phyloP scores from a whole-genome alignment of 2,888 invertebrate species.

The Lacanobia wlatinum region DNA sequence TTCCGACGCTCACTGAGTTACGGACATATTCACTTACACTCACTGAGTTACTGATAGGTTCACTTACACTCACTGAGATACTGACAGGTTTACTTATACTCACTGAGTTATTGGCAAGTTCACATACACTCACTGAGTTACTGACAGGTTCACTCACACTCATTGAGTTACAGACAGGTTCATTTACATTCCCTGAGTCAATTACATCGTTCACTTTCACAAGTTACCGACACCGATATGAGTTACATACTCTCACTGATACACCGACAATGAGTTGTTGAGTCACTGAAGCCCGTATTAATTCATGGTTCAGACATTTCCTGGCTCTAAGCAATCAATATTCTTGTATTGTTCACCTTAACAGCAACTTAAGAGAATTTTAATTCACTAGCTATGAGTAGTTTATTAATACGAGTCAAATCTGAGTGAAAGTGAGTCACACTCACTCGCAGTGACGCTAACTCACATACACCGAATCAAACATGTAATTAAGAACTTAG shows the following conservation, averaged over 20 bases:
- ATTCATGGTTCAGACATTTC: background rate
- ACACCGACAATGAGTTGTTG: background rate
- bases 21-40: background rate
- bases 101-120: background rate
- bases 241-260: background rate
- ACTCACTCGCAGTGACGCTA: background rate
- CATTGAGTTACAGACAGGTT: background rate
- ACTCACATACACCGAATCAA: background rate
- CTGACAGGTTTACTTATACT: background rate
- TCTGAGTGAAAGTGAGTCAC: background rate
- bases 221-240: background rate
- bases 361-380: background rate
- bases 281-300: background rate
- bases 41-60: background rate
- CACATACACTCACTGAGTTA: background rate
- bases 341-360: background rate
- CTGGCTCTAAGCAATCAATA: background rate
- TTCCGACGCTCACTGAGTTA: slow-evolving; percentile 2
- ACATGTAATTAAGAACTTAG: slow-evolving; percentile 30
- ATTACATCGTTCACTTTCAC: too few species aligned
- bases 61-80: background rate
- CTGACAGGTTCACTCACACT: background rate
- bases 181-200: background rate
- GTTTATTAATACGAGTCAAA: background rate
- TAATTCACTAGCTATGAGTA: background rate